Percentiles rank a stretch among this genome's conserved stretches.
Conservation (phyloP, 2,113 vertebrate genomes). For the Hiodon tergisus region DNA sequence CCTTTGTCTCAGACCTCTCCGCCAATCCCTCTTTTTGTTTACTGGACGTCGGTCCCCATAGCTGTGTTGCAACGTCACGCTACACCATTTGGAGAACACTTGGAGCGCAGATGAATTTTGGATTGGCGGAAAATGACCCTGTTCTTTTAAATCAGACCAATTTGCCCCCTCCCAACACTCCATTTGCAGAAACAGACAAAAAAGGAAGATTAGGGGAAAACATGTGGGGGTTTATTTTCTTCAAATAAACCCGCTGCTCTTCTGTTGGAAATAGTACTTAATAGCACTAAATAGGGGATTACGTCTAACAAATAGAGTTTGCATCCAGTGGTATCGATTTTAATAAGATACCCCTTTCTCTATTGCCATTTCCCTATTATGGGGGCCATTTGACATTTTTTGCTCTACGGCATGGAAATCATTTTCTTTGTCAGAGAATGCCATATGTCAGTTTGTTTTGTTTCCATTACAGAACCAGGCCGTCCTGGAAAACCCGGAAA, state of each 20-base stretch:
- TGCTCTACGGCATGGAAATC: slow-evolving; percentile 24
- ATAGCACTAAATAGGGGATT: slow-evolving; percentile 33
- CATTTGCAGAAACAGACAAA: slow-evolving; percentile 37
- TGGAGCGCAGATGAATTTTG: slow-evolving; percentile 54
- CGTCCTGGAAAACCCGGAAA: not conserved
- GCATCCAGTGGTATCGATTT: slow-evolving; percentile 28
- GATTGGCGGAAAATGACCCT: slow-evolving; percentile 56
- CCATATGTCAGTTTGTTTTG: not conserved
- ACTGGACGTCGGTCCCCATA: slow-evolving; percentile 40
- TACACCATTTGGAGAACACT: slow-evolving; percentile 45
- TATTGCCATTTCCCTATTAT: slow-evolving; percentile 39
- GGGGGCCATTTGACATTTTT: slow-evolving; percentile 27
- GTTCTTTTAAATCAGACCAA: slow-evolving; percentile 49
- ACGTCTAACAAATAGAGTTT: slow-evolving; percentile 49
- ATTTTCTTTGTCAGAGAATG: not conserved
- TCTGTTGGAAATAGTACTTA: slow-evolving; percentile 43
- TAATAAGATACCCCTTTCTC: slow-evolving; percentile 41
- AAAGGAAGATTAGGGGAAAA: slow-evolving; percentile 34
- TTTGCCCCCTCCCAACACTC: slow-evolving; percentile 34
- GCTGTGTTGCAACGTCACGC: slow-evolving; percentile 34
- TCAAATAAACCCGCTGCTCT: slow-evolving; percentile 47
- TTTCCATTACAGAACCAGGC: not conserved
- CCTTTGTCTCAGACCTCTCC: slow-evolving; percentile 28
- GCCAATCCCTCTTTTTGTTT: slow-evolving; percentile 47
- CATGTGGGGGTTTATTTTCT: slow-evolving; percentile 45